Conservation (phyloP, 2,888 invertebrate genomes). For the Lobophora halterata region DNA sequence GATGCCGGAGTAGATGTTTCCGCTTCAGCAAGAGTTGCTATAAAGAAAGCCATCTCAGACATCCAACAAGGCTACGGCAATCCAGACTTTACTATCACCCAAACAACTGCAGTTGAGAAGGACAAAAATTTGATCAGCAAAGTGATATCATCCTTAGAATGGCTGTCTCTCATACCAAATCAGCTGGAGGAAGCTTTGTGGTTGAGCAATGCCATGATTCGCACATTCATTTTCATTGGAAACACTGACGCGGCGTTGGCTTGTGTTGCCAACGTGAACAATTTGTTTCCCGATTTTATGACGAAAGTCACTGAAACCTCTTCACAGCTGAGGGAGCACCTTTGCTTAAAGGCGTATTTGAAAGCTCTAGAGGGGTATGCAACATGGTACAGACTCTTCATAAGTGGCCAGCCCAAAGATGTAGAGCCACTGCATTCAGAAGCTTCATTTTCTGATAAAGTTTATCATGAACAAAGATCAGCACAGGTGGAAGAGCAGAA, state of each 20-base stretch:
- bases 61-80: constrained; percentile 72
- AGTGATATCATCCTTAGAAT: constrained; percentile 86
- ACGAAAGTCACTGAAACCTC: constrained; percentile 63
- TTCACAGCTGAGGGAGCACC: constrained; percentile 86
- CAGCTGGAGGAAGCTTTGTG: constrained; percentile 91
- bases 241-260: constrained; percentile 91
- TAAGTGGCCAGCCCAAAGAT: constrained; percentile 88
- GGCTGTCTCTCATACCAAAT: constrained; percentile 89
- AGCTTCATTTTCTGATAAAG: constrained; percentile 91
- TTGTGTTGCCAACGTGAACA: constrained; percentile 77
- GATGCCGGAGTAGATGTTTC: constrained; percentile 90
- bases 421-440: constrained; percentile 81
- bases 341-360: constrained; percentile 93
- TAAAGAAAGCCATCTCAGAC: constrained; percentile 84
- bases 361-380: constrained; percentile 93
- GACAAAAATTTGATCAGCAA: constrained; percentile 65
- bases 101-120: constrained; percentile 82
- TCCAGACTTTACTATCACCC: constrained; percentile 81
- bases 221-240: constrained; percentile 89
- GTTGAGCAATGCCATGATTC: constrained; percentile 94
- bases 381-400: constrained; percentile 92
- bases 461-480: constrained; percentile 91
- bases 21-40: constrained; percentile 90
- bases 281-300: constrained; percentile 62
- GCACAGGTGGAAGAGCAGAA: constrained; percentile 90